These are phyloP conservation scores for Drosophila neotestacea DNA, from an alignment of 2,888 invertebrate species.

Conservation along the genomic window DNA sequence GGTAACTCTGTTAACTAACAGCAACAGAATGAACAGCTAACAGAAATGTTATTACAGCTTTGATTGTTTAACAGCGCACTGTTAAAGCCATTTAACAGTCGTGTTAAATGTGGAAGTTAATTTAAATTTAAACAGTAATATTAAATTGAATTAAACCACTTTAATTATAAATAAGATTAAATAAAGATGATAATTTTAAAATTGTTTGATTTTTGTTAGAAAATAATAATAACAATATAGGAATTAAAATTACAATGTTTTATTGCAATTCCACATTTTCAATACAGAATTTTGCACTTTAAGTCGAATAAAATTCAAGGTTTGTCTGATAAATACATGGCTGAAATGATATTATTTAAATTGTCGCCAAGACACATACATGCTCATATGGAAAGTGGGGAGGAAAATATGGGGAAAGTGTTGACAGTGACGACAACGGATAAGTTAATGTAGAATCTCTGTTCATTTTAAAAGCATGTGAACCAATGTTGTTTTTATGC, in stretches of 20 bases:
- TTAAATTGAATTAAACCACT: too few species aligned
- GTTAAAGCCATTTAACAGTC: neutral
- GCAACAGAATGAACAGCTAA: conserved; percentile 21
- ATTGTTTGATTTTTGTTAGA: too few species aligned
- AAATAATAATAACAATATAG: too few species aligned
- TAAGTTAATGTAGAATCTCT: conserved; percentile 77
- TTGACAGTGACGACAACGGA: conserved; percentile 40
- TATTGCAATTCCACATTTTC: too few species aligned
- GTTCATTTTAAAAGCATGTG: conserved; percentile 72
- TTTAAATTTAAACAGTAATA: too few species aligned
- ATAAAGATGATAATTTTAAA: too few species aligned
- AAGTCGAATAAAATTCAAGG: neutral
- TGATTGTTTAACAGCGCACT: neutral
- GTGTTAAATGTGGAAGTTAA: neutral
- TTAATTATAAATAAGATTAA: too few species aligned
- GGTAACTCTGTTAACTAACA: conserved; percentile 22
- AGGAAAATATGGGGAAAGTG: neutral
- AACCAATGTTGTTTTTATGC: conserved; percentile 70
- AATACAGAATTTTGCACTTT: too few species aligned
- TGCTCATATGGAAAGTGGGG: neutral
- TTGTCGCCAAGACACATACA: neutral
- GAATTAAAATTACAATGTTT: too few species aligned
- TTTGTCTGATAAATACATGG: neutral
- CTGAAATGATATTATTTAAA: neutral
- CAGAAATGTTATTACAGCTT: conserved; percentile 1